Percentiles rank a stretch among this genome's conserved stretches.
Conservation (phyloP, 35 echinoderm and acorn worm genomes). For the Patiria miniata region DNA sequence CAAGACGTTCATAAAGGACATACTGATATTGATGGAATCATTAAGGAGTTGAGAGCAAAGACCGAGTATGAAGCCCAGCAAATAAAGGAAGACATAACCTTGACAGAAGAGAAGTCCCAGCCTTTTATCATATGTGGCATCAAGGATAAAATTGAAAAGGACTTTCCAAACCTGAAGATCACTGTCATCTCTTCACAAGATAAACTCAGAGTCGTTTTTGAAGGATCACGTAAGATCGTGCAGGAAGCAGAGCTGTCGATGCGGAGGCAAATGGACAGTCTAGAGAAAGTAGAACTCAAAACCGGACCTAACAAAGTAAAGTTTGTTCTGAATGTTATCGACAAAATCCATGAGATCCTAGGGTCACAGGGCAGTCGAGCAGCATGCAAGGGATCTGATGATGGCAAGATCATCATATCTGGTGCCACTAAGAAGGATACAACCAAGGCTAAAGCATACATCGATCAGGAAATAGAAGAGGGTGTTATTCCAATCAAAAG, state of each 20-base stretch:
- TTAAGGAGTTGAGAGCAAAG: not conserved
- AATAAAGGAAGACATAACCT: not conserved
- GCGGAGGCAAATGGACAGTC: conserved; percentile 15
- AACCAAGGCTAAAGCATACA: not conserved
- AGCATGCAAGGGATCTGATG: conserved; percentile 18
- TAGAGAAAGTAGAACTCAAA: not conserved
- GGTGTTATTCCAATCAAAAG: not conserved
- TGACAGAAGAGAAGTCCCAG: not conserved
- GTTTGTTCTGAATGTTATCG: not conserved
- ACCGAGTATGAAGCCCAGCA: conserved; percentile 4
- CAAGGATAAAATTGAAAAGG: not conserved
- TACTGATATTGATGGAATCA: not conserved
- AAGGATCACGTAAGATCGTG: conserved; percentile 31
- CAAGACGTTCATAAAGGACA: not conserved
- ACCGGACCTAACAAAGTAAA: not conserved
- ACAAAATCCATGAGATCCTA: conserved; percentile 29
- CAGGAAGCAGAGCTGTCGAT: not conserved
- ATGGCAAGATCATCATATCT: conserved; percentile 15
- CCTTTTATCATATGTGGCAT: conserved; percentile 11
- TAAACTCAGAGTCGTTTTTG: not conserved
- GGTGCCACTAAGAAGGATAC: not conserved
- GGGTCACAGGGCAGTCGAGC: not conserved
- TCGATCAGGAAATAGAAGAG: not conserved
- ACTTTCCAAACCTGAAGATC: not conserved
- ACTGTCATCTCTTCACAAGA: not conserved